Evolutionary conservation across 2,888 invertebrate genomes (phyloP).

Genomic region (Caenorhabditis imperialis): DNA sequence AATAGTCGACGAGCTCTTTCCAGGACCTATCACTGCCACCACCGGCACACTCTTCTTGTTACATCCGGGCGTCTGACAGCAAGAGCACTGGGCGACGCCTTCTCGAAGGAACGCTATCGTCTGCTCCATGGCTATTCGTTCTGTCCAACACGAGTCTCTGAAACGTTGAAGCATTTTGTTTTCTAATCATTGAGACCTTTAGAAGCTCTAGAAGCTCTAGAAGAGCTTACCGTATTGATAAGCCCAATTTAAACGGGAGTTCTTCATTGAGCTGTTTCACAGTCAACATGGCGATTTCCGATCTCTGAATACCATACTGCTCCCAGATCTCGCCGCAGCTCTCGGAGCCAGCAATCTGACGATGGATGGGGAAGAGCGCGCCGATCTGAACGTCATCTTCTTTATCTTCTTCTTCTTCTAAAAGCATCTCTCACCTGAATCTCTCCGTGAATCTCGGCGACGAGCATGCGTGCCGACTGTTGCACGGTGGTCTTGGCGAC

Average conservation of each 20-base stretch:
- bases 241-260: slow-evolving; percentile 82
- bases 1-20: slow-evolving; percentile 82
- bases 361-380: slow-evolving; percentile 77
- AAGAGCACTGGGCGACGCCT: slow-evolving; percentile 76
- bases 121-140: slow-evolving; percentile 86
- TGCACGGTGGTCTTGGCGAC: slow-evolving; percentile 77
- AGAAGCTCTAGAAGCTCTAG: background rate
- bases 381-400: slow-evolving; percentile 69
- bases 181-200: too few species aligned
- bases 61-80: slow-evolving; percentile 77
- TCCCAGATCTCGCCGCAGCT: slow-evolving; percentile 84
- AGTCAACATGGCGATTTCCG: slow-evolving; percentile 77
- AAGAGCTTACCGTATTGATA: slow-evolving; percentile 69
- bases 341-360: slow-evolving; percentile 77
- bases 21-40: slow-evolving; percentile 85
- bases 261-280: slow-evolving; percentile 82
- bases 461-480: slow-evolving; percentile 75
- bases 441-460: slow-evolving; percentile 77
- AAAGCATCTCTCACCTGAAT: slow-evolving; percentile 69
- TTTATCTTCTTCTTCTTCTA: background rate
- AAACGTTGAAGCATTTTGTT: background rate
- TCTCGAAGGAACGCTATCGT: slow-evolving; percentile 77
- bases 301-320: slow-evolving; percentile 86
- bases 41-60: slow-evolving; percentile 77
- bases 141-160: slow-evolving; percentile 87